phyloP scores from a whole-genome alignment of 2,888 invertebrate genomes.

The Gymnosoma rotundatum region DNA sequence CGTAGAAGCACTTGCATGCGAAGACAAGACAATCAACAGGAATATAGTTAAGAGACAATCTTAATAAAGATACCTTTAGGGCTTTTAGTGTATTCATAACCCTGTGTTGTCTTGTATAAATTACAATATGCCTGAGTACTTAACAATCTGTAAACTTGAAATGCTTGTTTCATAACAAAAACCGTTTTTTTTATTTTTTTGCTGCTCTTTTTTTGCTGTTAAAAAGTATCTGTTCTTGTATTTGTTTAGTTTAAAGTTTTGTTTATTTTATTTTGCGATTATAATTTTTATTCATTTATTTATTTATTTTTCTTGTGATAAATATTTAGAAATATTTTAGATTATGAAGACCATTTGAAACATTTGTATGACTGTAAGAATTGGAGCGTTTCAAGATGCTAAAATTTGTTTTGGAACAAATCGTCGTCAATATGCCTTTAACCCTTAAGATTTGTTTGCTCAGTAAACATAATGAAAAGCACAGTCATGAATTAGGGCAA shows the following conservation, averaged over 20 bases:
- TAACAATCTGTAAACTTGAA: conserved; percentile 29
- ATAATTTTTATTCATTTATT: conserved; percentile 24
- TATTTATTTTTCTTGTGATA: not conserved
- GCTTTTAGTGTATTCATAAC: conserved; percentile 47
- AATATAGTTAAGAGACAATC: conserved; percentile 52
- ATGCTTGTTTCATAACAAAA: not conserved
- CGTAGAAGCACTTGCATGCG: not conserved
- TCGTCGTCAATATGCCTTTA: conserved; percentile 46
- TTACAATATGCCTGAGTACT: conserved; percentile 23
- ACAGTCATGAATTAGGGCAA: conserved; percentile 3
- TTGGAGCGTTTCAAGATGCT: not conserved
- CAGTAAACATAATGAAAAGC: conserved; percentile 43
- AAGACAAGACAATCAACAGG: conserved; percentile 13
- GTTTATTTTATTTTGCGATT: conserved; percentile 36
- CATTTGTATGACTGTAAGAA: not conserved
- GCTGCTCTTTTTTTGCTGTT: conserved; percentile 3
- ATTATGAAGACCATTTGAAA: conserved; percentile 6
- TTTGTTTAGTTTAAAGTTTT: not conserved
- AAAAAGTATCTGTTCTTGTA: not conserved
- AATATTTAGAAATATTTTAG: conserved; percentile 17
- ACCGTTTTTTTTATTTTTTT: conserved; percentile 13
- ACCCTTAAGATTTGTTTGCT: conserved; percentile 43
- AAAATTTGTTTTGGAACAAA: conserved; percentile 38
- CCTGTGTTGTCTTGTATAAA: conserved; percentile 28
- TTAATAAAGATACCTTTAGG: conserved; percentile 62